phyloP scores from a whole-genome alignment of 2,888 invertebrate genomes.

The Lepidonotus clava region DNA sequence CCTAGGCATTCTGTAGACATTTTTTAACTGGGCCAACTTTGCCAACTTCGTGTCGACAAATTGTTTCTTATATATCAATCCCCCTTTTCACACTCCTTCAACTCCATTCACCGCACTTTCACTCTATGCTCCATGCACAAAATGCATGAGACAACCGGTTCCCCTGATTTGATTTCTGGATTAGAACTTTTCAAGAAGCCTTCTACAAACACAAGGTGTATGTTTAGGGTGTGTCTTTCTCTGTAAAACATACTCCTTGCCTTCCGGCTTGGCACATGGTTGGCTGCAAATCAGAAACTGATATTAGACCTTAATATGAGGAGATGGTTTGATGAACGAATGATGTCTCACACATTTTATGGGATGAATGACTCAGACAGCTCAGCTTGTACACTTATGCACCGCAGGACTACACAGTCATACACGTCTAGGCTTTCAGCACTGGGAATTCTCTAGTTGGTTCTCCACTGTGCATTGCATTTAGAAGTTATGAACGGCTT shows the following conservation, averaged over 20 bases:
- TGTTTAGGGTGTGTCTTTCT: neutral
- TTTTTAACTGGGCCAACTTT: too few species aligned
- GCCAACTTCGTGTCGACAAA: too few species aligned
- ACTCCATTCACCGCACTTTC: neutral
- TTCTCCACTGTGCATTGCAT: too few species aligned
- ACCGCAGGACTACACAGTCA: neutral
- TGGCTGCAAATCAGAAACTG: slow-evolving; percentile 25
- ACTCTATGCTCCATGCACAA: slow-evolving; percentile 35
- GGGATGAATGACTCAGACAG: neutral
- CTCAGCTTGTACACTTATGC: neutral
- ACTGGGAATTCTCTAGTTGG: too few species aligned
- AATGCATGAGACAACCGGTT: slow-evolving; percentile 29
- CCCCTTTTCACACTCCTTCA: neutral
- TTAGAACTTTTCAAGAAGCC: neutral
- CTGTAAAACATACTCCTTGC: slow-evolving; percentile 14
- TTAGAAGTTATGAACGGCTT: too few species aligned
- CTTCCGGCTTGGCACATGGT: neutral
- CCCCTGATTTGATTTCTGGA: neutral
- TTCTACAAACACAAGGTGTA: neutral
- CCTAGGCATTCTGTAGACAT: too few species aligned
- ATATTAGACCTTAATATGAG: slow-evolving; percentile 30
- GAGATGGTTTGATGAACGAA: slow-evolving; percentile 34
- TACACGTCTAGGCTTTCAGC: neutral
- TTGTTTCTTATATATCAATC: too few species aligned
- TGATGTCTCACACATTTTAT: slow-evolving; percentile 46